phyloP scores from a whole-genome alignment of 1,140 invertebrate genomes.

The Trichonephila inaurata region DNA sequence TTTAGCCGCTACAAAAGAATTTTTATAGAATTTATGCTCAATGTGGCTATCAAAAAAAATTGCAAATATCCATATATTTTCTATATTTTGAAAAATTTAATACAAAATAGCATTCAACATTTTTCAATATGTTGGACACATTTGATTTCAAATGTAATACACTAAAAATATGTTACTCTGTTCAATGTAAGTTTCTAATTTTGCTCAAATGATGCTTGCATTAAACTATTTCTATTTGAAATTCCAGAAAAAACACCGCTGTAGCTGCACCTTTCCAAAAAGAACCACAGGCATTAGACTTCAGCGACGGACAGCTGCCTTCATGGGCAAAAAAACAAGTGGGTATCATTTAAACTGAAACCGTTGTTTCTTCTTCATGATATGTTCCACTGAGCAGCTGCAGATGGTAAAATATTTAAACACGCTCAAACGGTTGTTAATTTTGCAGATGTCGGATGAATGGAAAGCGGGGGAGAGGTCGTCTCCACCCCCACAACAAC shows the following conservation, averaged over 20 bases:
- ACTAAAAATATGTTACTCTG: too few relatives aligned
- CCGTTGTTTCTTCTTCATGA: too few relatives aligned
- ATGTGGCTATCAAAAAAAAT: too few relatives aligned
- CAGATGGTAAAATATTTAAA: not conserved
- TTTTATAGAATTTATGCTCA: too few relatives aligned
- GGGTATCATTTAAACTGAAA: not conserved
- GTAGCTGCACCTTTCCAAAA: constrained; percentile 34
- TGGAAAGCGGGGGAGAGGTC: constrained; percentile 12
- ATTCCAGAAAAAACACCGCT: constrained; percentile 47
- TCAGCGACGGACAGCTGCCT: constrained; percentile 73
- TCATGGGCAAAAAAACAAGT: constrained; percentile 78
- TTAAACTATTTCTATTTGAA: not conserved
- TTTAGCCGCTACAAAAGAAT: too few relatives aligned
- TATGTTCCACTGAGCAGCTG: too few relatives aligned
- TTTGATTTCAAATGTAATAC: too few relatives aligned
- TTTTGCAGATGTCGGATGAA: constrained; percentile 59
- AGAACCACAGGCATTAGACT: constrained; percentile 19
- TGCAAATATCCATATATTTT: too few relatives aligned
- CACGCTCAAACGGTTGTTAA: not conserved
- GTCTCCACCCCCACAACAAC: constrained; percentile 81
- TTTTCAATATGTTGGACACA: too few relatives aligned
- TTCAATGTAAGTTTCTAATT: too few relatives aligned
- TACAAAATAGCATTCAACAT: too few relatives aligned
- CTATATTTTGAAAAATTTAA: too few relatives aligned
- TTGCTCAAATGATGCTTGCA: not conserved